phyloP scores from a whole-genome alignment of 1,140 invertebrate species.

The Musca vetustissima region DNA sequence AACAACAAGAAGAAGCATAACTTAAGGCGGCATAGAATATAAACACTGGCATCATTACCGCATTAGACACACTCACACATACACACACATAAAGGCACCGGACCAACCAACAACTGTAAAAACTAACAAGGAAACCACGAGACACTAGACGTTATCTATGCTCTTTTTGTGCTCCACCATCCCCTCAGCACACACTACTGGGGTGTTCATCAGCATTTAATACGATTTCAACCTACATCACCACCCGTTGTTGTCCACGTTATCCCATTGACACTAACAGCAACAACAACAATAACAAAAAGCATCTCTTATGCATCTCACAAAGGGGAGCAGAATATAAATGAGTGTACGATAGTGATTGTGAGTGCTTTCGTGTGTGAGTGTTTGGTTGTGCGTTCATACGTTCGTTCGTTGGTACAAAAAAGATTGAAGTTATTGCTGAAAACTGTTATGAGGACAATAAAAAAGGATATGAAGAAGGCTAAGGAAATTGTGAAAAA shows the following conservation, averaged over 20 bases:
- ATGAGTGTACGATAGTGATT: neutral
- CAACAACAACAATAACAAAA: neutral
- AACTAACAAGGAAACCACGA: neutral
- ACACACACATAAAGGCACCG: too few relatives aligned
- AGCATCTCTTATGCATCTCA: neutral
- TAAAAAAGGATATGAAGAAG: slow-evolving; percentile 19
- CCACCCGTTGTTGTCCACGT: neutral
- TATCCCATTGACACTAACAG: neutral
- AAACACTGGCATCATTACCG: neutral
- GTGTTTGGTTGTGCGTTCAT: neutral
- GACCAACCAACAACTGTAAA: slow-evolving; percentile 1
- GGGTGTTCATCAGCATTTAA: neutral
- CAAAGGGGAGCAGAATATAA: neutral
- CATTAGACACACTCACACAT: too few relatives aligned
- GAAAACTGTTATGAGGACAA: slow-evolving; percentile 12
- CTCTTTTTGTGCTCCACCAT: neutral
- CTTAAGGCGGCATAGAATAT: neutral
- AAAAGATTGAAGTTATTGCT: slow-evolving; percentile 7
- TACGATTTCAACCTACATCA: neutral
- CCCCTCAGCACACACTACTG: too few relatives aligned
- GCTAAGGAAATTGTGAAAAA: slow-evolving; percentile 21
- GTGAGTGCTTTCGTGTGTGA: neutral
- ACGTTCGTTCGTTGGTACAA: too few relatives aligned
- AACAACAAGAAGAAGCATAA: neutral
- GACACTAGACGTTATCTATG: neutral